Base-by-base conservation (phyloP, 2,113 vertebrate genomes). In the Vulpes vulpes region DNA sequence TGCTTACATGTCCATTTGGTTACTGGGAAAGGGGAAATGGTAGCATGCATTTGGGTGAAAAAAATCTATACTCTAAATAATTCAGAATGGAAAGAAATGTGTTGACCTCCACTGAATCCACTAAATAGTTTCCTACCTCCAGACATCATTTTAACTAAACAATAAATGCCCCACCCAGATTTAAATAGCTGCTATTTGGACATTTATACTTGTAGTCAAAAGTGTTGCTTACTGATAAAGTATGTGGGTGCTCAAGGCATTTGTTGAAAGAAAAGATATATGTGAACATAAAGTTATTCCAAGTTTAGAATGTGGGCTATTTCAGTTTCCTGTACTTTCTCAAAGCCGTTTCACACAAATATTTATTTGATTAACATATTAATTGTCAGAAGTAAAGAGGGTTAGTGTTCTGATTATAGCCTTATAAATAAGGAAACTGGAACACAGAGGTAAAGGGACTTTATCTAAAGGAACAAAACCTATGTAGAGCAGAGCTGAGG, bases 311-410 rank as follows among this genome's bases (percentile, higher is more conserved):
- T 84, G 16, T 79, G 11, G 23, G 6, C 32, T 89, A 27, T 91
- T 38, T 74, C 71, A 35, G 12, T 93, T 86, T 92, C 32, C 53
- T 38, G 10, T 35, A 83, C 14, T 22, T 78, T 59, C 30, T 96
- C 55, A 87, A 95, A 79, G 14, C 14, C 5, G 9, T 86, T 74
- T 83, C 22, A 62, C 19, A 49, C 32, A 60, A 69, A n/a, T 64
- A 17, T 95, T 92, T 60, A 76, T 96, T 91, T 78, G 35, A 59
- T 78, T 94, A 79, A 71, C 17, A 15, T 17, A 59, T 30, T 89
- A 38, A 78, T 30, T 81, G 53, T 84, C 23, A 71, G 55, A 88
- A 88, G 27, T 59, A 76, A 27, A 84, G 8, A 60, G 2, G 35
- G 5, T 55, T 19, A 85, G 53, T 55, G 2, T 51, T 94, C 81